Base-by-base conservation (phyloP, 2,797 vertebrate genomes). In the Phylloscopus collybita region DNA sequence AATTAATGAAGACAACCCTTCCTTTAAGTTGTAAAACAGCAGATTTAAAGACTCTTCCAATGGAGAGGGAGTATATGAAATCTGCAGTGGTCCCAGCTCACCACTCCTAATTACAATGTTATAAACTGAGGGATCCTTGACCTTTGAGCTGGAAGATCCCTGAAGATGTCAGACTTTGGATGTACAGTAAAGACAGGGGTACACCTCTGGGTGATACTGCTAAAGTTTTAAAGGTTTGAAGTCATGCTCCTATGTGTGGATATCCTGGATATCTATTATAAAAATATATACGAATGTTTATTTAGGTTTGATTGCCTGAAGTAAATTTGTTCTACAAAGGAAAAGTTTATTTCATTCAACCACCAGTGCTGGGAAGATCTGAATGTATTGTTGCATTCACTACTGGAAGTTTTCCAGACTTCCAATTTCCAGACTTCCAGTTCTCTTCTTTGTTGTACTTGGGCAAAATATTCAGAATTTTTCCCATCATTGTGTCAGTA, bases 31-130 rank as follows among this genome's bases (percentile, higher is more conserved):
- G 96, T 98, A 98, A 98, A 98, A n/a, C 19, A 91, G 88, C 88
- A 97, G 97, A 98, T 98, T 98, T 98, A 98, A 97, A 92, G 96
- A 98, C 97, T 98, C 76, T 96, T 95, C 96, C 97, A 96, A 76
- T 83, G 87, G 87, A 94, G 65, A 95, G 49, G 81, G 79, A 98
- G 97, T 98, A 95, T 67, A 98, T 98, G 97, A 98, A 98, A 96
- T 85, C 95, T 83, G 94, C 96, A 95, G 54, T 86, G 85, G 96
- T 97, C 97, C 97, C 96, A 97, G 94, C 89, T 97, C 96, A 95
- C 88, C 80, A 64, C 88, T 96, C 94, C 97, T 98, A 97, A 98
- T 97, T 97, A 92, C 51, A 88, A 14, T 95, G 97, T 97, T 97
- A 98, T 98, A 97, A 97, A 97, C 94, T 96, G 86, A 92, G 72